Conservation (phyloP, 2,888 invertebrate genomes). For the Pyrocoelia pectoralis region DNA sequence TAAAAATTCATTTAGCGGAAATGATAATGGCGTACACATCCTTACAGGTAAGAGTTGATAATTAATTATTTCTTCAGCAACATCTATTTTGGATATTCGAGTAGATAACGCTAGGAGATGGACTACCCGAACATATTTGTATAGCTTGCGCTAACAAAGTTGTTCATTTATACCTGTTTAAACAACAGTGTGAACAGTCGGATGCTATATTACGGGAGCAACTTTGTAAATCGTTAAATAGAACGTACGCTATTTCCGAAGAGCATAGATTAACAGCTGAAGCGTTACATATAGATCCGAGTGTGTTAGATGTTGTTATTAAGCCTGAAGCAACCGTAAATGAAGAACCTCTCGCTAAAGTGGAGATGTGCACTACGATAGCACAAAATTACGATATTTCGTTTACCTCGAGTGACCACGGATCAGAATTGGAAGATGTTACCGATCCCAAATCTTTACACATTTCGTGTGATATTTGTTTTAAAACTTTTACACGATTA, state of each 20-base stretch:
- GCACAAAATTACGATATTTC: conserved; percentile 16
- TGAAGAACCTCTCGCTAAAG: conserved; percentile 8
- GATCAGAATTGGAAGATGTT: conserved; percentile 23
- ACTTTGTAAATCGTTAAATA: conserved; percentile 43
- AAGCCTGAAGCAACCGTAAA: conserved; percentile 43
- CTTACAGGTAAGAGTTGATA: conserved; percentile 52
- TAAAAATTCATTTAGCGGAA: conserved; percentile 55
- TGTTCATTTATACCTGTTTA: conserved; percentile 62
- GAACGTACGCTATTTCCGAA: conserved; percentile 30
- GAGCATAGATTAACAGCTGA: conserved; percentile 23
- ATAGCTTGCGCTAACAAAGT: conserved; percentile 63
- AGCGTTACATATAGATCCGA: conserved; percentile 20
- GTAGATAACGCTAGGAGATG: conserved; percentile 62
- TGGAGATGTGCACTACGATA: too few species aligned
- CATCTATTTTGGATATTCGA: background rate
- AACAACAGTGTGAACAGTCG: conserved; percentile 60
- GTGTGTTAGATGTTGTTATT: conserved; percentile 39
- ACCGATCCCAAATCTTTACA: background rate
- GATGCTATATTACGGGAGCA: conserved; percentile 56
- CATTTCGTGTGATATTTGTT: conserved; percentile 58
- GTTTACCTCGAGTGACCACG: conserved; percentile 19
- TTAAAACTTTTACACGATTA: conserved; percentile 60
- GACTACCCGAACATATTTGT: conserved; percentile 69
- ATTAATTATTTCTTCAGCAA: conserved; percentile 31
- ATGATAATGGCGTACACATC: conserved; percentile 57